Percentiles rank a stretch among this genome's conserved stretches.
phyloP scores from a whole-genome alignment of 2,888 invertebrate genomes.

The Chalcis sispes region DNA sequence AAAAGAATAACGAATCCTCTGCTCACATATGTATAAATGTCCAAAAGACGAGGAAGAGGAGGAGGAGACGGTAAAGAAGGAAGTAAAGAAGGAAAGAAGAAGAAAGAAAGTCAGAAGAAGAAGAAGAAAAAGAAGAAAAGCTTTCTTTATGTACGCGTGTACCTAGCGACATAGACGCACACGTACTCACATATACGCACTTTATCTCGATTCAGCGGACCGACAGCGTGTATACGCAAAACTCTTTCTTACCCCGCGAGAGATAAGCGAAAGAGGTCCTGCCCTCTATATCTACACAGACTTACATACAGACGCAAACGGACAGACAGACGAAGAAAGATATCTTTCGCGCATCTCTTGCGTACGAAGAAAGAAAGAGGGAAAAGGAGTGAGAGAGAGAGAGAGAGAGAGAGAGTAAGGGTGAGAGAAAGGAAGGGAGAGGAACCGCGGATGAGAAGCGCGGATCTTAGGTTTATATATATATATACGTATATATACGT shows the following conservation, averaged over 20 bases:
- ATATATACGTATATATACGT: no score
- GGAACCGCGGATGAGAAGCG: conserved; percentile 38
- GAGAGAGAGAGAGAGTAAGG: conserved; percentile 45
- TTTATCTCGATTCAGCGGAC: conserved; percentile 46
- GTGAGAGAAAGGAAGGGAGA: conserved; percentile 15
- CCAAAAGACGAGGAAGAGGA: not conserved
- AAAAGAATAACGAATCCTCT: not conserved
- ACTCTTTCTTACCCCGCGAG: conserved; percentile 30
- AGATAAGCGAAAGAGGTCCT: conserved; percentile 27
- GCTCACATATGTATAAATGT: no score
- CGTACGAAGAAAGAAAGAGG: not conserved
- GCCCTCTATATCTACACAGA: not conserved
- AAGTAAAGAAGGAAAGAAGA: no score
- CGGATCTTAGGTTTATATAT: conserved; percentile 3
- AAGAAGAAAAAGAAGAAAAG: conserved; percentile 38
- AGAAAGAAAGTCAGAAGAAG: no score
- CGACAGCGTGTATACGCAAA: conserved; percentile 42
- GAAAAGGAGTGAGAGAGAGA: no score
- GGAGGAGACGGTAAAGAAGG: no score
- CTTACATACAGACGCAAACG: not conserved
- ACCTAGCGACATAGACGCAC: not conserved
- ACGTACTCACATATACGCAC: no score
- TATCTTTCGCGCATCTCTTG: conserved; percentile 42
- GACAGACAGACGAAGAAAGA: not conserved
- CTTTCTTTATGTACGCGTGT: conserved; percentile 16